Conservation (phyloP, 2,113 vertebrate species). For the Harpagus bidentatus region DNA sequence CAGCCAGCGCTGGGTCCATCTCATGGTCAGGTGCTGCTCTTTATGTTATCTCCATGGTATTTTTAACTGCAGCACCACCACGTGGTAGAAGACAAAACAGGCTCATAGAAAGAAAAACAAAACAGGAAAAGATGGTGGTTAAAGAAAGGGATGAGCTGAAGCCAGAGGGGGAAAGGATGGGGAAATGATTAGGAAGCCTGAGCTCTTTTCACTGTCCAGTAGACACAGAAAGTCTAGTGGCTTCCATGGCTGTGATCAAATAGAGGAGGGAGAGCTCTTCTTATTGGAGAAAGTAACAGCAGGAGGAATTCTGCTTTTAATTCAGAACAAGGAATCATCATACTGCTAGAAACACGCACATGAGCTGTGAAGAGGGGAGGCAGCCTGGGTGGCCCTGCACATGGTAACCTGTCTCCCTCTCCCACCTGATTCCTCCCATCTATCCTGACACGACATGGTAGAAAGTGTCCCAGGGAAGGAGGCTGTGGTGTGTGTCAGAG, state of each 20-base stretch:
- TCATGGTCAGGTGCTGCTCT: neutral
- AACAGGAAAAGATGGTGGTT: neutral
- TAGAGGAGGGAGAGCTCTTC: neutral
- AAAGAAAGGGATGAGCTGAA: neutral
- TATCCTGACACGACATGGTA: rapidly evolving
- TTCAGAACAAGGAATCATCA: neutral
- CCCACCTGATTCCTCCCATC: neutral
- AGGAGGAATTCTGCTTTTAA: neutral
- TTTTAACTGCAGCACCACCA: constrained; percentile 55
- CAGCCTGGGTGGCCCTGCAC: neutral
- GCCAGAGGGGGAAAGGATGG: neutral
- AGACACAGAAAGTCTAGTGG: neutral
- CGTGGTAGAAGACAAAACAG: neutral
- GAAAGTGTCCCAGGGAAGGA: neutral
- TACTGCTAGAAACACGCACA: neutral
- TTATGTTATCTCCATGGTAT: neutral
- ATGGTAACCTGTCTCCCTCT: neutral
- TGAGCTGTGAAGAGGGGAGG: neutral
- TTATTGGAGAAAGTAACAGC: neutral
- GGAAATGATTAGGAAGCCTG: neutral
- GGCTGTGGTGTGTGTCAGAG: neutral
- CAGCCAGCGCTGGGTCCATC: neutral
- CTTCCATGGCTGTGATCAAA: neutral
- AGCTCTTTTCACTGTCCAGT: neutral
- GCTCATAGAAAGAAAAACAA: neutral